A percentile compares a stretch with the other conserved stretches of the same genome.
phyloP scores from a whole-genome alignment of 2,113 vertebrate genomes.

The Lagopus leucura region DNA sequence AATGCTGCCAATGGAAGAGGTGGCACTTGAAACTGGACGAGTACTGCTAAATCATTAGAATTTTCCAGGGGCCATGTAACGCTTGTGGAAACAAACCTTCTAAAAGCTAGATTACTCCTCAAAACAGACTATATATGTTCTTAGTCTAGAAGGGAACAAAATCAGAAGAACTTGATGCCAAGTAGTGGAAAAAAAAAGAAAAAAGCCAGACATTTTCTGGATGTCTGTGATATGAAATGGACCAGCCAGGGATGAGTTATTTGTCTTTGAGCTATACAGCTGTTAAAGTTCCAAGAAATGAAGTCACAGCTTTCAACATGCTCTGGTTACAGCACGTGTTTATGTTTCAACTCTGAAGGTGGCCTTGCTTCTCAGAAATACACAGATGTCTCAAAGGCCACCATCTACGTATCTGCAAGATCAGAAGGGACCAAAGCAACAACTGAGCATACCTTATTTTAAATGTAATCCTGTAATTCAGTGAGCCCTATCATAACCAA shows the following conservation, averaged over 20 bases:
- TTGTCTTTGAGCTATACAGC: slow-evolving; percentile 56
- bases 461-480: neutral
- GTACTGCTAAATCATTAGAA: neutral
- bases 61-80: neutral
- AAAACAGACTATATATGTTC: slow-evolving; percentile 4
- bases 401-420: neutral
- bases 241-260: slow-evolving; percentile 53
- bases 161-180: slow-evolving; percentile 37
- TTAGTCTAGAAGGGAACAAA: slow-evolving; percentile 27
- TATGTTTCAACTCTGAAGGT: slow-evolving; percentile 29
- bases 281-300: slow-evolving; percentile 55
- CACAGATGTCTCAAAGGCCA: neutral
- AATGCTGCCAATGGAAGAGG: neutral
- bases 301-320: slow-evolving; percentile 53
- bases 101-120: neutral
- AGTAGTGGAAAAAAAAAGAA: neutral
- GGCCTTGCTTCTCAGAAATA: slow-evolving; percentile 23
- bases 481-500: neutral
- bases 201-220: slow-evolving; percentile 55
- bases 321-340: neutral
- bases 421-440: slow-evolving; percentile 20
- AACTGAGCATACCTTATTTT: slow-evolving; percentile 3
- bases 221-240: slow-evolving; percentile 60
- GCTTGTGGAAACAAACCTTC: neutral
- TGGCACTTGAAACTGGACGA: neutral